Conservation (phyloP, 2,797 vertebrate species). For the Adrianichthys oophorus region DNA sequence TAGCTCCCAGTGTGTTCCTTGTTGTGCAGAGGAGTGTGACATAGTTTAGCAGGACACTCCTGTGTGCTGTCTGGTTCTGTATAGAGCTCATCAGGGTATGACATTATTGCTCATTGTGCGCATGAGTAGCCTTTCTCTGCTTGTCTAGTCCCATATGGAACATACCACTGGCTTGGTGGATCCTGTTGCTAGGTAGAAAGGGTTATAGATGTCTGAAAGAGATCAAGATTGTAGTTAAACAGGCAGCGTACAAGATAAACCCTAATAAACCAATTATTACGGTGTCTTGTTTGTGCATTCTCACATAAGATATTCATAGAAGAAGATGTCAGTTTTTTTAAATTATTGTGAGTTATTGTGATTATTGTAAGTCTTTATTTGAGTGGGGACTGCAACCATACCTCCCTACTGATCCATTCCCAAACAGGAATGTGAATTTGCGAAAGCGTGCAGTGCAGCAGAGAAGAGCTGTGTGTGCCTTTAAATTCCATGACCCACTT, state of each 20-base stretch:
- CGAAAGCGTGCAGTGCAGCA: slow-evolving; percentile 13
- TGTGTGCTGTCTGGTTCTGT: slow-evolving; percentile 49
- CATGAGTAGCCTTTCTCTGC: slow-evolving; percentile 61
- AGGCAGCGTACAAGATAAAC: no score
- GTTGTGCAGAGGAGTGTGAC: slow-evolving; percentile 18
- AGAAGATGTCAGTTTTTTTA: no score
- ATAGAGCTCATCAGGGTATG: slow-evolving; percentile 55
- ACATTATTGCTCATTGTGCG: slow-evolving; percentile 66
- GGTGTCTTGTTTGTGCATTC: no score
- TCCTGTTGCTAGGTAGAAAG: slow-evolving; percentile 63
- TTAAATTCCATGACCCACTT: slow-evolving; percentile 83
- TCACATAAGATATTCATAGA: no score
- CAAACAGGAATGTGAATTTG: slow-evolving; percentile 19
- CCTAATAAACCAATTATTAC: no score
- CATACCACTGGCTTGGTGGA: slow-evolving; percentile 61
- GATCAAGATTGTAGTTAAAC: no score
- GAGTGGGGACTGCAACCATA: no score
- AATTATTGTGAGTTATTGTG: no score
- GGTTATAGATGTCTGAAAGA: slow-evolving; percentile 1
- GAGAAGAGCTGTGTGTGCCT: slow-evolving; percentile 54
- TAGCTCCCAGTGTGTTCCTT: slow-evolving; percentile 27
- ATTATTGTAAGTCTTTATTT: no score
- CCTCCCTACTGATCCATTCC: slow-evolving; percentile 25
- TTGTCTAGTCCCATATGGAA: slow-evolving; percentile 58
- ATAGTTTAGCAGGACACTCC: slow-evolving; percentile 55